These are phyloP conservation scores for Bacillus rossius DNA, from an alignment of 1,140 invertebrate species.

Conservation along the genomic window DNA sequence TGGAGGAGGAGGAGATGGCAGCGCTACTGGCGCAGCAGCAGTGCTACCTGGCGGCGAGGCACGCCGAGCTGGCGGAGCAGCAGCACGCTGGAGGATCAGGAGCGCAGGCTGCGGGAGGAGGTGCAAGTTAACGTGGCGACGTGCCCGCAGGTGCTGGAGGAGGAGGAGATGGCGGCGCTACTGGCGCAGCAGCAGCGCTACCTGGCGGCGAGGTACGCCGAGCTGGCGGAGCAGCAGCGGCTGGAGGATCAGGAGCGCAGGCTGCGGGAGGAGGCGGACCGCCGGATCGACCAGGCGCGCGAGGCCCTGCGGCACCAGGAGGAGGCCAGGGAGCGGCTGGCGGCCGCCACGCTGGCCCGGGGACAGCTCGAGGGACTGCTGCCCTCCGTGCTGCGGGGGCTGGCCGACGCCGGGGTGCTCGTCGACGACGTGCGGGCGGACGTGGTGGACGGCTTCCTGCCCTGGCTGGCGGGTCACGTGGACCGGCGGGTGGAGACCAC, in stretches of 20 bases:
- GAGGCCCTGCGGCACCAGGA: slow-evolving; percentile 50
- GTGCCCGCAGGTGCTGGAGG: slow-evolving; percentile 60
- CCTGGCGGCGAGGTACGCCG: slow-evolving; percentile 68
- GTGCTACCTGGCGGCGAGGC: too few relatives aligned
- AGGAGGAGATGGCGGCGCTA: slow-evolving; percentile 67
- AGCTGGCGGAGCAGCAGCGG: slow-evolving; percentile 68
- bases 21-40: too few relatives aligned
- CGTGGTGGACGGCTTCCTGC: slow-evolving; percentile 74
- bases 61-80: too few relatives aligned
- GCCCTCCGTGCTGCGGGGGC: slow-evolving; percentile 71
- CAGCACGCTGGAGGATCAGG: too few relatives aligned
- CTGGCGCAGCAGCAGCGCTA: slow-evolving; percentile 71
- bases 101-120: too few relatives aligned
- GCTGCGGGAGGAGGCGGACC: slow-evolving; percentile 53
- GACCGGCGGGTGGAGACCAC: too few relatives aligned
- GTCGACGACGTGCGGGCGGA: slow-evolving; percentile 63
- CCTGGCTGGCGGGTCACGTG: slow-evolving; percentile 83
- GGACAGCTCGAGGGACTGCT: slow-evolving; percentile 80
- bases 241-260: slow-evolving; percentile 66
- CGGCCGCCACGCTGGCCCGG: slow-evolving; percentile 72
- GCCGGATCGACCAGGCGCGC: slow-evolving; percentile 50
- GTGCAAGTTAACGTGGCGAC: too few relatives aligned
- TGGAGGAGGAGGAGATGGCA: too few relatives aligned
- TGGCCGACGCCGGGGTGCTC: slow-evolving; percentile 70
- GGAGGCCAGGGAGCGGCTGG: slow-evolving; percentile 72